phyloP scores from a whole-genome alignment of 2,113 vertebrate genomes.

The Tyto alba region DNA sequence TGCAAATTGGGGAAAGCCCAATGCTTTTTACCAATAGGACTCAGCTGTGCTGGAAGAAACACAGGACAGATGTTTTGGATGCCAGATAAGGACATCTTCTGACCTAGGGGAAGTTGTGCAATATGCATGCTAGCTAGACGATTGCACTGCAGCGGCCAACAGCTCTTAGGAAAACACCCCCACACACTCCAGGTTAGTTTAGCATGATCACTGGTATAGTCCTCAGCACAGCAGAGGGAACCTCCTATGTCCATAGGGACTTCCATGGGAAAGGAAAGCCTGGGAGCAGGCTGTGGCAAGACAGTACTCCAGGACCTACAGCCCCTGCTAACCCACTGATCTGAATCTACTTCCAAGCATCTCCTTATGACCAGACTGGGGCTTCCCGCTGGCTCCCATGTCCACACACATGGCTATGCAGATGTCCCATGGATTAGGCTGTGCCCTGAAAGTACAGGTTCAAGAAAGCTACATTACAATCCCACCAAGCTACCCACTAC shows the following conservation, averaged over 20 bases:
- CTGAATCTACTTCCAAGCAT: background rate
- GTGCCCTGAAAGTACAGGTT: background rate
- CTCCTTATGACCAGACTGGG: background rate
- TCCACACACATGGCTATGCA: background rate
- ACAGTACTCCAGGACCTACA: background rate
- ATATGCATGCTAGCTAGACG: background rate
- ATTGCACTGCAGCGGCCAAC: background rate
- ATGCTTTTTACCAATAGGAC: background rate
- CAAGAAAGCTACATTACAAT: background rate
- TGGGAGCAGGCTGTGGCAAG: background rate
- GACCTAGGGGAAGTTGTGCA: constrained; percentile 29
- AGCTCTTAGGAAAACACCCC: background rate
- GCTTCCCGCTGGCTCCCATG: background rate
- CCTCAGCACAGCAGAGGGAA: background rate
- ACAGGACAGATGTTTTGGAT: constrained; percentile 18
- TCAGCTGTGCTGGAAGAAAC: constrained; percentile 2
- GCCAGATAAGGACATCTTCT: constrained; percentile 17
- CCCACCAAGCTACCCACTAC: background rate
- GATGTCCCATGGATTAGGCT: background rate
- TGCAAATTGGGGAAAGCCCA: background rate
- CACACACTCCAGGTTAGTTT: background rate
- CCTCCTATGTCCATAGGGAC: background rate
- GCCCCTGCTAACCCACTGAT: background rate
- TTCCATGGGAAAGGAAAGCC: background rate
- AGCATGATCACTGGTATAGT: background rate